Percentiles rank a stretch among this genome's conserved stretches.
These are phyloP conservation scores for Galaxias olidus DNA, from an alignment of 2,797 vertebrate genomes.

Conservation along the genomic window DNA sequence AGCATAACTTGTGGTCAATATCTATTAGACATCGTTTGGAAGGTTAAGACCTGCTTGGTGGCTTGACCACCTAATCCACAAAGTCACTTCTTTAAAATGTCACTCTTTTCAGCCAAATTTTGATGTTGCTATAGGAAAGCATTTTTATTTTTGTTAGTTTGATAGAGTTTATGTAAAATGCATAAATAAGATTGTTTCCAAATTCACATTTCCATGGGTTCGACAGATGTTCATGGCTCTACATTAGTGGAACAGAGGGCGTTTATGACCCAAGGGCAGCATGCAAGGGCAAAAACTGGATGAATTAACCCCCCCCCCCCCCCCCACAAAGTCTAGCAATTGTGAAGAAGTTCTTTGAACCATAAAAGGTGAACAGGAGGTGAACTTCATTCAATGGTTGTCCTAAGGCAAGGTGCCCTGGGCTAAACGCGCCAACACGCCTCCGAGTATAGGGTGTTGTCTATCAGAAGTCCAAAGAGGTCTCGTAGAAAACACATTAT, in stretches of 20 bases:
- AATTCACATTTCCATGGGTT: constrained; percentile 17
- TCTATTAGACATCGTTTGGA: too few relatives aligned
- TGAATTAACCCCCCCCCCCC: constrained; percentile 71
- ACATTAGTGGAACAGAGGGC: constrained; percentile 22
- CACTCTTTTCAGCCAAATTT: too few relatives aligned
- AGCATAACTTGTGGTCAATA: too few relatives aligned
- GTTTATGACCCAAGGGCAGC: constrained; percentile 19
- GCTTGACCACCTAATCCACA: too few relatives aligned
- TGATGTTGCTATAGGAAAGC: too few relatives aligned
- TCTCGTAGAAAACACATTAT: constrained; percentile 66
- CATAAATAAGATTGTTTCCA: background rate
- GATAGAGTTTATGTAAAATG: background rate
- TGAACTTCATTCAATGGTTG: constrained; percentile 74
- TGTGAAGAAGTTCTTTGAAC: constrained; percentile 86
- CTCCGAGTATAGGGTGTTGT: constrained; percentile 71
- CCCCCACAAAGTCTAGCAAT: constrained; percentile 78
- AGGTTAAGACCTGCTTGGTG: too few relatives aligned
- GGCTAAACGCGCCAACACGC: constrained; percentile 74
- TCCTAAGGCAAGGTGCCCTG: constrained; percentile 65
- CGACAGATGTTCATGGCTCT: constrained; percentile 16
- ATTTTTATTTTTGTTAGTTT: too few relatives aligned
- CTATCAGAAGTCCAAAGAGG: constrained; percentile 63
- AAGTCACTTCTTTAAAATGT: too few relatives aligned
- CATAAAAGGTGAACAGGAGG: constrained; percentile 93
- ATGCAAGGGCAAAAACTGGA: constrained; percentile 31